phyloP scores from a whole-genome alignment of 1,140 invertebrate genomes.

The Mercenaria mercenaria region DNA sequence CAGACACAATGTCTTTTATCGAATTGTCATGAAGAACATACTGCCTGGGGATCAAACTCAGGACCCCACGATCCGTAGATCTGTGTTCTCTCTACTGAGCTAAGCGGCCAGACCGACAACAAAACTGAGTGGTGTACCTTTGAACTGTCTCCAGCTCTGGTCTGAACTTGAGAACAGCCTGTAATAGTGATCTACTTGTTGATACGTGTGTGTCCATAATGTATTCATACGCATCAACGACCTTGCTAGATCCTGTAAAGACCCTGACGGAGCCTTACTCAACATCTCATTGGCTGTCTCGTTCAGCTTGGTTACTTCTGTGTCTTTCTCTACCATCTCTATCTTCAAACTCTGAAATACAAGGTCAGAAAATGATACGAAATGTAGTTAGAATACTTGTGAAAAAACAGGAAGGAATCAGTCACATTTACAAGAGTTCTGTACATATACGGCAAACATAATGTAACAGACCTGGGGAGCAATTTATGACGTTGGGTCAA shows the following conservation, averaged over 20 bases:
- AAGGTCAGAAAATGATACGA: not conserved
- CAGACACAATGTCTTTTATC: too few species aligned
- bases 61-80: too few species aligned
- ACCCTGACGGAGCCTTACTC: constrained; percentile 75
- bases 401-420: too few species aligned
- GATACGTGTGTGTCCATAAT: constrained; percentile 79
- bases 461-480: too few species aligned
- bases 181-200: constrained; percentile 79
- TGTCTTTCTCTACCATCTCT: constrained; percentile 78
- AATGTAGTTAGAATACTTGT: too few species aligned
- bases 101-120: too few species aligned
- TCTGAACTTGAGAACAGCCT: constrained; percentile 75
- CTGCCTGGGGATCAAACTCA: too few species aligned
- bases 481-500: too few species aligned
- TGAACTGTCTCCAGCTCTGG: constrained; percentile 80
- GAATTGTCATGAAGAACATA: too few species aligned
- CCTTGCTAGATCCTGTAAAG: constrained; percentile 81
- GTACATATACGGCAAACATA: too few species aligned
- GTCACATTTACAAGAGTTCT: too few species aligned
- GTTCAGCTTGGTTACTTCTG: constrained; percentile 76
- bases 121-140: not conserved
- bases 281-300: constrained; percentile 80
- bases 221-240: constrained; percentile 81
- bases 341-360: constrained; percentile 78
- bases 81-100: too few species aligned